phyloP scores from a whole-genome alignment of 1,140 invertebrate species.

The Drosophila teissieri region DNA sequence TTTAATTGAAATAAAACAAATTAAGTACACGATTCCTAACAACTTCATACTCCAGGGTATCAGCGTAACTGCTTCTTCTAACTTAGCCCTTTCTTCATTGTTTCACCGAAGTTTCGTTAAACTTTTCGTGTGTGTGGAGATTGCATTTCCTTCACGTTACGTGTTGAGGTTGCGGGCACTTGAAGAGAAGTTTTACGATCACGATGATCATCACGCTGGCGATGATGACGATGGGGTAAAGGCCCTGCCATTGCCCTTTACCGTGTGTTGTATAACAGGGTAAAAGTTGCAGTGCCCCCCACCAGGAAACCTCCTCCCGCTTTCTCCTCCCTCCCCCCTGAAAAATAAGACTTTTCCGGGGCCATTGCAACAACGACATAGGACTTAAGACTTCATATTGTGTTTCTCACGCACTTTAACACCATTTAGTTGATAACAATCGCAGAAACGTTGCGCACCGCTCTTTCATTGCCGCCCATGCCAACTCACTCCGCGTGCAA shows the following conservation, averaged over 20 bases:
- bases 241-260: conserved; percentile 51
- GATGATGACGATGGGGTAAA: conserved; percentile 25
- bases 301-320: not conserved
- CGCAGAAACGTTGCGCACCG: conserved; percentile 41
- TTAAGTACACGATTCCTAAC: too few relatives aligned
- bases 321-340: conserved; percentile 1
- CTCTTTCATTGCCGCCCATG: conserved; percentile 6
- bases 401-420: conserved; percentile 81
- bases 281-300: conserved; percentile 57
- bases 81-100: conserved; percentile 20
- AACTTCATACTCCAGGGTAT: not conserved
- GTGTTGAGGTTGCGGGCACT: conserved; percentile 48
- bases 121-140: conserved; percentile 25
- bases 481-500: conserved; percentile 50
- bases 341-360: conserved; percentile 21
- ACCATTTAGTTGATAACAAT: conserved; percentile 82
- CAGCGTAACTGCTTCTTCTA: not conserved
- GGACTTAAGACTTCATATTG: conserved; percentile 33
- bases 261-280: conserved; percentile 64
- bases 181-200: conserved; percentile 44
- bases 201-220: conserved; percentile 12
- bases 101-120: conserved; percentile 23
- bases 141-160: conserved; percentile 51
- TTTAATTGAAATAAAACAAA: too few relatives aligned
- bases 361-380: conserved; percentile 35